Conservation (phyloP, 2,797 vertebrate genomes). For the Myotis findleyi region DNA sequence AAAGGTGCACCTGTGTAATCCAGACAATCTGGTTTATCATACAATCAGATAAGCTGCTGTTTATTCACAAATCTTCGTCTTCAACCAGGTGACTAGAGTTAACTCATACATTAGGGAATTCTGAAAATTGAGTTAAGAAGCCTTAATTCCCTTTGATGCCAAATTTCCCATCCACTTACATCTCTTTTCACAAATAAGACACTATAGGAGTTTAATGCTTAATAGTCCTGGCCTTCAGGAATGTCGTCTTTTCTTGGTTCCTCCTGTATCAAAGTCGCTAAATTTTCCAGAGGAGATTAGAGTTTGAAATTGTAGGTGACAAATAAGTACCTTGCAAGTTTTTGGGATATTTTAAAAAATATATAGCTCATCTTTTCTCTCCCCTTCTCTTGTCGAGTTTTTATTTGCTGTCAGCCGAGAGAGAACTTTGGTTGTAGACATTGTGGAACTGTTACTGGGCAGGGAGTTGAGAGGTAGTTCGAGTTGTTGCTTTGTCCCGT, state of each 20-base stretch:
- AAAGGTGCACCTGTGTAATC: slow-evolving; percentile 1
- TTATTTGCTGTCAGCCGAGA: background rate
- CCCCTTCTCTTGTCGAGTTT: background rate
- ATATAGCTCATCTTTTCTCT: background rate
- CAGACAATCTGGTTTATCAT: background rate
- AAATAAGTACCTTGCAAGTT: background rate
- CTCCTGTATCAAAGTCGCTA: background rate
- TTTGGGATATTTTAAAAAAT: background rate
- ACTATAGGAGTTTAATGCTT: background rate
- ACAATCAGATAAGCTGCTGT: background rate
- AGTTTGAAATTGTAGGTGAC: background rate
- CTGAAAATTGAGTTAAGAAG: background rate
- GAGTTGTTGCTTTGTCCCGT: no score
- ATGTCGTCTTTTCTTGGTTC: background rate
- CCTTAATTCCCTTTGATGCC: background rate
- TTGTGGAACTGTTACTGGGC: background rate
- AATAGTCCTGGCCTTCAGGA: background rate
- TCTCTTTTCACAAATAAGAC: background rate
- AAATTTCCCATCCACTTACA: background rate
- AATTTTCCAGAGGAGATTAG: background rate
- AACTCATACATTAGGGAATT: background rate
- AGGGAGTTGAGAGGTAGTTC: background rate
- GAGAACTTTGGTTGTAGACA: background rate
- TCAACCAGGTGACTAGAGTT: background rate
- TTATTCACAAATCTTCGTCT: slow-evolving; percentile 28